Evolutionary conservation across 2,797 vertebrate genomes (phyloP), one percentile per base, ranked within the genome.

Genomic region (Kryptolebias ocellatus): DNA sequence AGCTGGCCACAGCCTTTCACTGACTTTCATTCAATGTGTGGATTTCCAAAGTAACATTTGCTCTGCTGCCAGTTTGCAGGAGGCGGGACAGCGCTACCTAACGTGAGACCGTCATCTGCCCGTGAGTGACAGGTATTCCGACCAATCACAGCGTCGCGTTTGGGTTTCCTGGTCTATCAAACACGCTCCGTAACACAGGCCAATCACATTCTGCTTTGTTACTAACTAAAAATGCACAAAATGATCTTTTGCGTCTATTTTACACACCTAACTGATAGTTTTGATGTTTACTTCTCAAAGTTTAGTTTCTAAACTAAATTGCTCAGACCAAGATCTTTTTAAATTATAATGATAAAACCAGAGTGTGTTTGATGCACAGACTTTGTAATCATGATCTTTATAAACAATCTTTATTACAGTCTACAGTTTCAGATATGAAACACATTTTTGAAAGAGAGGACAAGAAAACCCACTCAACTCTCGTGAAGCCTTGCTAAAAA

Each of bases 21-120:
- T 71, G 85, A 92, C 87, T 89, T 92, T 90, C 90, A 92, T 91
- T 91, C 89, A 92, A 91, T 89, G 83, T 79, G 20, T 65, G 46
- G 57, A 63, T 70, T 77, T 57, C 62, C 58, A 52, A 39, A 57
- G 67, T n/a, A 59, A 42, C 67, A 42, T 55, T 63, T 28, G 75
- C 74, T 57, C n/a, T 24, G 51, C 46, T 65, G 50, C 77, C 76
- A 78, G 82, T 82, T 63, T 58, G 76, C 47, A 64, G 76, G 66
- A 50, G 89, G 81, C 68, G 79, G 83, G 27, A 24, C 81, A 1
- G 66, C 5, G 73, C 81, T 51, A 80, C 85, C 83, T 77, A 89
- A 83, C 83, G 0, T 77, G 8, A 54, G 20, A 3, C 17, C 69
- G 46, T 27, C 53, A 6, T 0, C 24, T 18, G 6, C 18, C 42